A percentile compares a stretch with the other conserved stretches of the same genome.
These are phyloP conservation scores for Sialis fuliginosa DNA, from an alignment of 2,888 invertebrate species.

Conservation along the genomic window DNA sequence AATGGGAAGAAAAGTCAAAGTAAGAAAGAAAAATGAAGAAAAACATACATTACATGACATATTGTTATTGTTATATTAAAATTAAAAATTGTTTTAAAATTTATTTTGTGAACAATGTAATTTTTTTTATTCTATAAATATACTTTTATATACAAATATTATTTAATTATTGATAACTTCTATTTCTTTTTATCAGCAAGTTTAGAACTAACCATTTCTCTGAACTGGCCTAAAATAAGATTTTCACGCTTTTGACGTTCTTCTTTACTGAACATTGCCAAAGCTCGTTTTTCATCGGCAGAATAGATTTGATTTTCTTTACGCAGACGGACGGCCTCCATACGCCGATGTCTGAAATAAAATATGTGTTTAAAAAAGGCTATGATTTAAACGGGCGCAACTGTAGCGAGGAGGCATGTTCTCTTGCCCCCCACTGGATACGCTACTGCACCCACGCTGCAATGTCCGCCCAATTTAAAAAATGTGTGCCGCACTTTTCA, in stretches of 20 bases:
- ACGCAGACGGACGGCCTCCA: constrained; percentile 98
- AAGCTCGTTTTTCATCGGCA: constrained; percentile 94
- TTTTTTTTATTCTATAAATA: neutral
- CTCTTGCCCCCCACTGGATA: neutral
- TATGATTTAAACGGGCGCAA: too few species aligned
- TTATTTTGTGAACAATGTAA: neutral
- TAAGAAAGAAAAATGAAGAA: constrained; percentile 7
- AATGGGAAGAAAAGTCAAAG: constrained; percentile 25
- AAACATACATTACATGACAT: neutral
- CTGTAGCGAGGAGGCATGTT: too few species aligned
- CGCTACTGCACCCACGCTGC: neutral
- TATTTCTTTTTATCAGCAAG: constrained; percentile 35
- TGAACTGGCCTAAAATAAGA: constrained; percentile 86
- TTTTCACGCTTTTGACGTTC: constrained; percentile 91
- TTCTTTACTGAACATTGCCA: constrained; percentile 97
- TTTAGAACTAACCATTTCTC: constrained; percentile 67
- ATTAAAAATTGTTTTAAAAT: neutral
- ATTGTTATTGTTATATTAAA: neutral
- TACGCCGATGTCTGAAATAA: constrained; percentile 65
- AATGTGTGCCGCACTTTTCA: too few species aligned
- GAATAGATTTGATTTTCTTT: constrained; percentile 99
- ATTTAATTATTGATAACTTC: constrained; percentile 8
- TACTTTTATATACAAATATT: neutral
- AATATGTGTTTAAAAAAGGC: too few species aligned
- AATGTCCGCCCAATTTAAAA: neutral